Conservation (phyloP, 2,888 invertebrate genomes). For the Hofmannophila pseudospretella region DNA sequence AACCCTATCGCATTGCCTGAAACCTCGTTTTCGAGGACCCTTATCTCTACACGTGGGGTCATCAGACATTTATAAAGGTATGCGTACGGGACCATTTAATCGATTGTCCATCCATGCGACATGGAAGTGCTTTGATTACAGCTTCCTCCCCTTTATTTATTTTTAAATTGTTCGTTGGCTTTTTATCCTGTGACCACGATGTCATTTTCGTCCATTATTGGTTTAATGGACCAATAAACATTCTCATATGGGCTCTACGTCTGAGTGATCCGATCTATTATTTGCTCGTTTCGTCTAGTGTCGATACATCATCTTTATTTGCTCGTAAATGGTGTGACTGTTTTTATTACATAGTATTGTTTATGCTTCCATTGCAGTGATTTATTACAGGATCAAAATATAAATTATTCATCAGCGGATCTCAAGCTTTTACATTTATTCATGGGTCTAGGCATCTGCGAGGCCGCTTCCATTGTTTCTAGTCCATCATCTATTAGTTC, state of each 20-base stretch:
- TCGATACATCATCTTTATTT: slow-evolving; percentile 10
- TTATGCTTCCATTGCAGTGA: slow-evolving; percentile 19
- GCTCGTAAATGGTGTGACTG: slow-evolving; percentile 15
- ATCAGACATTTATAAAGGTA: slow-evolving; percentile 19
- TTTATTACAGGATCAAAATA: slow-evolving; percentile 28
- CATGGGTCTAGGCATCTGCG: slow-evolving; percentile 21
- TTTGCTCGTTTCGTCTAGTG: not conserved
- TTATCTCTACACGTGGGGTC: slow-evolving; percentile 20
- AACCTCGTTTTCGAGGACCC: slow-evolving; percentile 12
- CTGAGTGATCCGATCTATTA: slow-evolving; percentile 1
- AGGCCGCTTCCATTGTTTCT: slow-evolving; percentile 11
- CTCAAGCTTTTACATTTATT: slow-evolving; percentile 35
- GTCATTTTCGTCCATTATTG: slow-evolving; percentile 31
- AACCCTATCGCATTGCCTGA: slow-evolving; percentile 18
- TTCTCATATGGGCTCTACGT: not conserved
- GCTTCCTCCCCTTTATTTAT: slow-evolving; percentile 67
- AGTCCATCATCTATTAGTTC: not conserved
- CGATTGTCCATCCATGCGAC: slow-evolving; percentile 63
- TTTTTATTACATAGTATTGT: slow-evolving; percentile 12
- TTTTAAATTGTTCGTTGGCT: slow-evolving; percentile 51
- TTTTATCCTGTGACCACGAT: slow-evolving; percentile 28
- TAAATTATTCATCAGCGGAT: slow-evolving; percentile 47
- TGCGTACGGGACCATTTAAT: slow-evolving; percentile 47
- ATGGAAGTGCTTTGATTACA: slow-evolving; percentile 65
- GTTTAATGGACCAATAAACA: slow-evolving; percentile 33